A percentile compares a stretch with the other conserved stretches of the same genome.
phyloP scores from a whole-genome alignment of 1,140 invertebrate genomes.

The Hestina assimilis region DNA sequence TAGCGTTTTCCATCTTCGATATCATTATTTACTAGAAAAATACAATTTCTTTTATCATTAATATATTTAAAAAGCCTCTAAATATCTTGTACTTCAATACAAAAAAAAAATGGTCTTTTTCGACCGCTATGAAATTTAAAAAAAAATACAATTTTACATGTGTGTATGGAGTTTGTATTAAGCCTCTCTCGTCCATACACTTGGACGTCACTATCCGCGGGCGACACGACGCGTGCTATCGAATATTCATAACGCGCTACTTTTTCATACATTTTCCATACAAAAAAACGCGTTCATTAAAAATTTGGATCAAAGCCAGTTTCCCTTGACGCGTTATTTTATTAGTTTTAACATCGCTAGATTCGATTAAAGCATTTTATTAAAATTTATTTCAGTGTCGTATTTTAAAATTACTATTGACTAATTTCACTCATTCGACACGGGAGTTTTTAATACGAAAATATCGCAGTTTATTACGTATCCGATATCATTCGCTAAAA shows the following conservation, averaged over 20 bases:
- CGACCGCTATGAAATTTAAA: neutral
- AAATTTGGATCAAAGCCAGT: conserved; percentile 64
- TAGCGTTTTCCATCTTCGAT: too few species aligned
- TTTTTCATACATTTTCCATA: conserved; percentile 30
- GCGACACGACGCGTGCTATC: conserved; percentile 38
- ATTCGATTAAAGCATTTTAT: conserved; percentile 22
- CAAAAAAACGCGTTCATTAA: conserved; percentile 53
- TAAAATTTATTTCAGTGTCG: conserved; percentile 8
- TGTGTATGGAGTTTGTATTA: neutral
- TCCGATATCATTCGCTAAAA: conserved; percentile 1
- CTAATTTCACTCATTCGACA: conserved; percentile 16
- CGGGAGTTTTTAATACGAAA: conserved; percentile 1
- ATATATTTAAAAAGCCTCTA: too few species aligned
- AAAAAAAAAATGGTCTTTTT: too few species aligned
- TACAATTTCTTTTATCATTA: too few species aligned
- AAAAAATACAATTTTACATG: too few species aligned
- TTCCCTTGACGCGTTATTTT: conserved; percentile 34
- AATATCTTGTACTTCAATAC: too few species aligned
- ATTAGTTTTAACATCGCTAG: conserved; percentile 38
- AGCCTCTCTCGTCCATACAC: neutral
- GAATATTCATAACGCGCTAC: conserved; percentile 51
- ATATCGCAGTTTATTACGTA: neutral
- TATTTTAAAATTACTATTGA: conserved; percentile 21
- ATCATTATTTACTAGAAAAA: too few species aligned
- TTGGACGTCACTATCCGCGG: conserved; percentile 13